phyloP scores from a whole-genome alignment of 2,113 vertebrate genomes.

The Hippocampus mohnikei region DNA sequence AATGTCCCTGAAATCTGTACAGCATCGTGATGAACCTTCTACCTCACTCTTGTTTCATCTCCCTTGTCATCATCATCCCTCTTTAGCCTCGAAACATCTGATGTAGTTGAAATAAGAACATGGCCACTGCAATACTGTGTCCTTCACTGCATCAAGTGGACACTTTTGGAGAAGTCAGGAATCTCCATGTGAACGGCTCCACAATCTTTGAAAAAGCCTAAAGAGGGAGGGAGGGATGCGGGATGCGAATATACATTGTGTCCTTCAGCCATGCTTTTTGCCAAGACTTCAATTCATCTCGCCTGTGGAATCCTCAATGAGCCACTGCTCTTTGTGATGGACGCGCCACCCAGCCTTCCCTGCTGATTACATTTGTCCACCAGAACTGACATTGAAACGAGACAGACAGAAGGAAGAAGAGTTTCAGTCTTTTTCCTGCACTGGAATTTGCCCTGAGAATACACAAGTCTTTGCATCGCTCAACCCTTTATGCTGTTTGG shows the following conservation, averaged over 20 bases:
- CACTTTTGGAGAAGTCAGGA: constrained; percentile 41
- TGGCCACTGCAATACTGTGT: constrained; percentile 28
- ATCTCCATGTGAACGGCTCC: constrained; percentile 40
- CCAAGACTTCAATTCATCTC: constrained; percentile 34
- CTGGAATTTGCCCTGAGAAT: constrained; percentile 9
- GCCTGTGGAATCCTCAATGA: constrained; percentile 64
- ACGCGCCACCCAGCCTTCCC: constrained; percentile 41
- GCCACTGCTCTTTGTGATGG: constrained; percentile 56
- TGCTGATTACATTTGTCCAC: constrained; percentile 58
- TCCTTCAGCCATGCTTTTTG: constrained; percentile 52
- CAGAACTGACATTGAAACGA: constrained; percentile 28
- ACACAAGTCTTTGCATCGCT: constrained; percentile 2
- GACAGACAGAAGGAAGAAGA: constrained; percentile 12
- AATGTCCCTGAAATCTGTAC: constrained; percentile 32
- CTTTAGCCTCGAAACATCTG: constrained; percentile 12
- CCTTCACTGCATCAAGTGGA: constrained; percentile 45
- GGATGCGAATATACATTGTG: constrained; percentile 27
- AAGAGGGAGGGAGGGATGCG: not conserved
- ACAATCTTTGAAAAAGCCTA: constrained; percentile 37
- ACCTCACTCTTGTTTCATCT: not conserved
- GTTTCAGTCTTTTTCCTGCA: constrained; percentile 31
- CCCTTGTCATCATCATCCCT: constrained; percentile 9
- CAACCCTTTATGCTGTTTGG: constrained; percentile 3
- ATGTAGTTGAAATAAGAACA: constrained; percentile 26
- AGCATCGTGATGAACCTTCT: constrained; percentile 33